A percentile compares a stretch with the other conserved stretches of the same genome.
Evolutionary conservation across 1,140 invertebrate species (phyloP).

Genomic region (Bombus pyrosoma): DNA sequence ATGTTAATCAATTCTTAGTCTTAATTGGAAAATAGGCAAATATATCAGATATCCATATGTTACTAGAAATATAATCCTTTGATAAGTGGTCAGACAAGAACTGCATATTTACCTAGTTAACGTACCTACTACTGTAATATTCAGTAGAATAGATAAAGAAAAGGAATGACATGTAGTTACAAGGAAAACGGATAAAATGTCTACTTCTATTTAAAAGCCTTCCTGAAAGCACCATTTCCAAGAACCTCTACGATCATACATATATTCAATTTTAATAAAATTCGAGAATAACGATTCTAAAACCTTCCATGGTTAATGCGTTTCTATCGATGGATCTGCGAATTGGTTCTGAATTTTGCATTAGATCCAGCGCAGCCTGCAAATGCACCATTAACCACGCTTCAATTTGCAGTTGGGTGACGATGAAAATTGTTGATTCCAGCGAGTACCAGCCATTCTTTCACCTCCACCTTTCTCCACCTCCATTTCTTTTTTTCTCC

Average conservation of each 20-base stretch:
- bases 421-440: conserved; percentile 51
- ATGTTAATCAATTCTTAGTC: background rate
- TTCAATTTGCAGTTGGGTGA: conserved; percentile 11
- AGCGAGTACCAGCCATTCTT: conserved; percentile 41
- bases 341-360: conserved; percentile 6
- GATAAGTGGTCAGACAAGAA: background rate
- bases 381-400: background rate
- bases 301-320: background rate
- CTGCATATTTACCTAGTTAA: background rate
- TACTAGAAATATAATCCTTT: background rate
- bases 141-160: background rate
- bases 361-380: background rate
- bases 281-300: background rate
- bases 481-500: conserved; percentile 1
- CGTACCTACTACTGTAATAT: background rate
- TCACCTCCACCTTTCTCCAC: background rate
- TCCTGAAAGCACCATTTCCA: background rate
- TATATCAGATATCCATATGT: background rate
- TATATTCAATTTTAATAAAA: background rate
- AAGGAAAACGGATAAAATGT: background rate
- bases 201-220: background rate
- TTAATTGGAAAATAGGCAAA: background rate
- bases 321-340: background rate
- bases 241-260: background rate
- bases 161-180: background rate